These are phyloP conservation scores for Carcina quercana DNA, from an alignment of 2,888 invertebrate species.

Conservation along the genomic window DNA sequence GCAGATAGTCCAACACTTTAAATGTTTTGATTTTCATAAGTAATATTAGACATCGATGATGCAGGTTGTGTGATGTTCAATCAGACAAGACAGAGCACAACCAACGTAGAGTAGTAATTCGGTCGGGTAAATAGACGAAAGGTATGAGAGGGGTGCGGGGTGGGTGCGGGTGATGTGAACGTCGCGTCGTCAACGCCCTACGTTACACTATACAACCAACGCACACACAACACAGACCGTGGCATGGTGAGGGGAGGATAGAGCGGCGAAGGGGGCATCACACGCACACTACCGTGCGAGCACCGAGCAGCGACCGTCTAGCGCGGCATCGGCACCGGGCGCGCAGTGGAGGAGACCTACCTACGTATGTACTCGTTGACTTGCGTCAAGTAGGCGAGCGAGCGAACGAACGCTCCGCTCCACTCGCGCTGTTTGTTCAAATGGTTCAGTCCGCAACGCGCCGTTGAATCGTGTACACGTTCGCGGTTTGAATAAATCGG, in stretches of 20 bases:
- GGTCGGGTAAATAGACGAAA: slow-evolving; percentile 18
- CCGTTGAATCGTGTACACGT: slow-evolving; percentile 45
- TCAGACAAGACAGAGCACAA: too few species aligned
- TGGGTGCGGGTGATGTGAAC: too few species aligned
- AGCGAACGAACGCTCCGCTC: slow-evolving; percentile 20
- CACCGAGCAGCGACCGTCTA: slow-evolving; percentile 69
- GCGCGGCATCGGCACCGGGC: slow-evolving; percentile 37
- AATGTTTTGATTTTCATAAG: too few species aligned
- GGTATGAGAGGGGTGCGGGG: slow-evolving; percentile 22
- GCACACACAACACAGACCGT: too few species aligned
- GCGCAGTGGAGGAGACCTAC: slow-evolving; percentile 39
- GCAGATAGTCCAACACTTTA: too few species aligned
- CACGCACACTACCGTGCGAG: slow-evolving; percentile 33
- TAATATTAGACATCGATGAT: too few species aligned
- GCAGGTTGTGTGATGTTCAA: too few species aligned
- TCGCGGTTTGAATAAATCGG: slow-evolving; percentile 27
- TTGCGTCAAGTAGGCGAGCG: slow-evolving; percentile 32
- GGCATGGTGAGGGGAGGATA: slow-evolving; percentile 26
- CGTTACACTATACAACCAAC: slow-evolving; percentile 25
- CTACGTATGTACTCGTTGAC: slow-evolving; percentile 49
- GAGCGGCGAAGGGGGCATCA: slow-evolving; percentile 27
- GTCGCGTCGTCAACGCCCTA: slow-evolving; percentile 17
- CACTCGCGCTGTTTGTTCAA: slow-evolving; percentile 27
- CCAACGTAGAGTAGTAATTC: slow-evolving; percentile 18
- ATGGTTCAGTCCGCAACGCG: slow-evolving; percentile 55